Conservation (phyloP, 2,113 vertebrate genomes). For the Tonatia bakeri region DNA sequence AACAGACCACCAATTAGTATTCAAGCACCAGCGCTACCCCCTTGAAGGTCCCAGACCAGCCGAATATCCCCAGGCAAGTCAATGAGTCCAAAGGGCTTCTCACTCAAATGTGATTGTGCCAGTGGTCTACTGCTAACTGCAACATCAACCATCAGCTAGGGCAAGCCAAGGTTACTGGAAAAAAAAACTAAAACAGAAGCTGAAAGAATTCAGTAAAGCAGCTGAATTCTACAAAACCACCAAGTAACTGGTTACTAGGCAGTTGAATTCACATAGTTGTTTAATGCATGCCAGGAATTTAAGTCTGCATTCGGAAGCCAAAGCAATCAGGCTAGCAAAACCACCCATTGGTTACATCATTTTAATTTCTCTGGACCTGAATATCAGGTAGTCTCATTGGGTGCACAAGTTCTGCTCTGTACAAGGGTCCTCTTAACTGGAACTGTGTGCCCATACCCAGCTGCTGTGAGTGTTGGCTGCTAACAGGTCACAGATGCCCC, state of each 20-base stretch:
- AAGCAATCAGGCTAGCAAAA: background rate
- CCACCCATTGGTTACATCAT: background rate
- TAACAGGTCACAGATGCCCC: background rate
- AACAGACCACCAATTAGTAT: background rate
- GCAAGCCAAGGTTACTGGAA: background rate
- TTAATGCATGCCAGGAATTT: background rate
- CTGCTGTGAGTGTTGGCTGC: background rate
- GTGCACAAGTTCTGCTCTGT: background rate
- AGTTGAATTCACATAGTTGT: background rate
- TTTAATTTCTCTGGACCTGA: background rate
- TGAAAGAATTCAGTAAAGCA: background rate
- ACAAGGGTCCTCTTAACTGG: background rate
- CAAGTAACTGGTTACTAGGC: background rate
- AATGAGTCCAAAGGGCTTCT: background rate
- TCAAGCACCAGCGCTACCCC: background rate
- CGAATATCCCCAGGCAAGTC: background rate
- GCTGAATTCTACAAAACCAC: background rate
- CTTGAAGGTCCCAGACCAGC: background rate
- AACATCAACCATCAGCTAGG: background rate
- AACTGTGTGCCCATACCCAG: background rate
- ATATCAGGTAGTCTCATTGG: background rate
- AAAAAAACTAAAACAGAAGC: conserved; percentile 14
- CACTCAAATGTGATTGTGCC: background rate
- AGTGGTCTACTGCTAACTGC: background rate
- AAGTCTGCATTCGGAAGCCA: background rate